Conservation (phyloP, 2,113 vertebrate species). For the Nycticryphes semicollaris region DNA sequence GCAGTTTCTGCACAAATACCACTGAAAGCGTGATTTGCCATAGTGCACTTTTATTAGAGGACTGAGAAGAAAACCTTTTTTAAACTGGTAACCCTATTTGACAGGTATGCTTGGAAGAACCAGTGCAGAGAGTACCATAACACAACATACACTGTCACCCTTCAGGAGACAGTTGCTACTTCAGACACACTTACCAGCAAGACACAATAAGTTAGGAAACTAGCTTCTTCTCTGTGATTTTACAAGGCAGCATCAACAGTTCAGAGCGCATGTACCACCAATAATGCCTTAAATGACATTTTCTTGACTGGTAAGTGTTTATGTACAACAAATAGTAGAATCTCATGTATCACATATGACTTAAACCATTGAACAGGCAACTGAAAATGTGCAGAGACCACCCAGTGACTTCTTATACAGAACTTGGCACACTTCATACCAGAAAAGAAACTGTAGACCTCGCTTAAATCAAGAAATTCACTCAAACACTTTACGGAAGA, state of each 20-base stretch:
- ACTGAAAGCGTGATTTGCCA: not conserved
- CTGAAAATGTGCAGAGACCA: not conserved
- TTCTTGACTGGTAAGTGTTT: not conserved
- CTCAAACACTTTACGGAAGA: not conserved
- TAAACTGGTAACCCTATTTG: not conserved
- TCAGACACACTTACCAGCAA: not conserved
- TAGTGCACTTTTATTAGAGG: not conserved
- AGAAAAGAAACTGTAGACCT: not conserved
- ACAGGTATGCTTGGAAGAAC: not conserved
- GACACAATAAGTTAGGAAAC: not conserved
- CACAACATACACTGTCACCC: not conserved
- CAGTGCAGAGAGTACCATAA: accelerated
- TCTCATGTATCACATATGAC: accelerated
- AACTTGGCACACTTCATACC: not conserved
- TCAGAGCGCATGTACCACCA: not conserved
- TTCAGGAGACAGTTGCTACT: not conserved
- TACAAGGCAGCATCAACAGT: accelerated
- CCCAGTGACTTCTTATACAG: not conserved
- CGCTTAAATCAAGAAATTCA: not conserved
- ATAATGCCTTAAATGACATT: not conserved
- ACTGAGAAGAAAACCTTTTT: not conserved
- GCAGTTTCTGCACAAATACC: constrained; percentile 20
- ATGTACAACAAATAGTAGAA: not conserved
- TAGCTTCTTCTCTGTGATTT: not conserved
- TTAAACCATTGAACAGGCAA: not conserved